Base-by-base conservation (phyloP, 2,888 invertebrate species). In the Coenonympha glycerion region DNA sequence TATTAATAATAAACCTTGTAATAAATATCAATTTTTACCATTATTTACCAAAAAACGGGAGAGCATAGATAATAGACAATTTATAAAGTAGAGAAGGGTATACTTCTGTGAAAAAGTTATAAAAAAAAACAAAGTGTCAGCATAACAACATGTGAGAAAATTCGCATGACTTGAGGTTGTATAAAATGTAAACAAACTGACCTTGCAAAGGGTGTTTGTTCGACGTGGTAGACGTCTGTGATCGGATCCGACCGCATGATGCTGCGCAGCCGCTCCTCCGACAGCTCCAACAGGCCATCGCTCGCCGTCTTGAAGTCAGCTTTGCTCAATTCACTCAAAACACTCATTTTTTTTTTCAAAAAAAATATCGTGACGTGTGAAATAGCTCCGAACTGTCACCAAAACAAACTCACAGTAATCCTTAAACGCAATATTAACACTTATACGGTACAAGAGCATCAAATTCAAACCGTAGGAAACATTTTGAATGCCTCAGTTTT, bases 201-300 rank as follows among this genome's bases (percentile, higher is more conserved):
- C 94, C 94, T 93, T 89, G 93, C 94, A 88, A 94, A 93, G 71
- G 93, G 93, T 70, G 92, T 92, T 84, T 93, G 92, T 81, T 94
- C 93, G 68, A 94, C 92, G 79, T 92, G 91, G 81, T 93, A 94
- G 61, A 92, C 90, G 66, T 92, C 91, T 65, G 91, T 90, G 80
- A 94, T 93, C 66, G 92, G 91, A 73, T 92, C 91, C 74, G 90
- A 89, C 66, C 92, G 91, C 77, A 93, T 90, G 74, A 93, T 86
- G 75, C 89, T 89, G 68, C 90, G 88, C 66, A 92, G 85, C 70
- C 89, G 87, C 66, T 91, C 91, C 75, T 92, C 90, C 50, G 91
- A 89, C 69, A 93, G 87, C 84, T 91, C 91, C 79, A 93, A 84
- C 66, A 93, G 90, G 63, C 93, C 93, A 81, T 92, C 91, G 71